Percentiles rank a stretch among this genome's conserved stretches.
phyloP scores from a whole-genome alignment of 2,888 invertebrate species.

The Amphipyra berbera region DNA sequence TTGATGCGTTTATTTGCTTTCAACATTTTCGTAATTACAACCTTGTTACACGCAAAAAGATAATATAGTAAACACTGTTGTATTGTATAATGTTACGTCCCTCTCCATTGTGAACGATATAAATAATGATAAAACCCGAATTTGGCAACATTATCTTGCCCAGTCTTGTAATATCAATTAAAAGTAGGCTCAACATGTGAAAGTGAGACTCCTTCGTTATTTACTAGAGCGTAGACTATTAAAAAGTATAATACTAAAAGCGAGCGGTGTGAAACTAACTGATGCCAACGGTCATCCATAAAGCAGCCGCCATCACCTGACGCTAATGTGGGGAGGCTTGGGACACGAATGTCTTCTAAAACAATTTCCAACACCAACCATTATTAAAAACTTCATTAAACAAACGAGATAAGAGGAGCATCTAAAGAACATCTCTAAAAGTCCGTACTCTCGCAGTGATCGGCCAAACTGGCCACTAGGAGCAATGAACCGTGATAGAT shows the following conservation, averaged over 20 bases:
- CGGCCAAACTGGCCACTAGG: constrained; percentile 72
- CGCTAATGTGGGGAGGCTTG: constrained; percentile 58
- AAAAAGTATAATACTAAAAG: constrained; percentile 59
- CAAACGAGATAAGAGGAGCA: constrained; percentile 60
- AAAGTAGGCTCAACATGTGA: constrained; percentile 72
- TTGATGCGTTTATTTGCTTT: constrained; percentile 34
- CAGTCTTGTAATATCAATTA: constrained; percentile 61
- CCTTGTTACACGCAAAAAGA: constrained; percentile 47
- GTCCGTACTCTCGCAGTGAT: constrained; percentile 44
- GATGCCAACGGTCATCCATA: constrained; percentile 56
- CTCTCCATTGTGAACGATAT: constrained; percentile 2
- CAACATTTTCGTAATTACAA: constrained; percentile 33
- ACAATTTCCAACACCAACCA: constrained; percentile 59
- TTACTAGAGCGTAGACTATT: constrained; percentile 80
- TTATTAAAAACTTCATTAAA: constrained; percentile 64
- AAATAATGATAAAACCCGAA: too few species aligned
- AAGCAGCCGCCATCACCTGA: constrained; percentile 43
- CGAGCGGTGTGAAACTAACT: constrained; percentile 57
- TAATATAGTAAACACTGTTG: constrained; percentile 24
- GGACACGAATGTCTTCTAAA: constrained; percentile 61
- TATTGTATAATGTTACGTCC: constrained; percentile 11
- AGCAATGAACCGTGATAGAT: constrained; percentile 84
- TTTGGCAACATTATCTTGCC: constrained; percentile 14
- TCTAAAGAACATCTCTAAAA: constrained; percentile 49
- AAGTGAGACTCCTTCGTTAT: constrained; percentile 72